A percentile compares a stretch with the other conserved stretches of the same genome.
Conservation (phyloP, 2,797 vertebrate genomes). For the Eptatretus atami region DNA sequence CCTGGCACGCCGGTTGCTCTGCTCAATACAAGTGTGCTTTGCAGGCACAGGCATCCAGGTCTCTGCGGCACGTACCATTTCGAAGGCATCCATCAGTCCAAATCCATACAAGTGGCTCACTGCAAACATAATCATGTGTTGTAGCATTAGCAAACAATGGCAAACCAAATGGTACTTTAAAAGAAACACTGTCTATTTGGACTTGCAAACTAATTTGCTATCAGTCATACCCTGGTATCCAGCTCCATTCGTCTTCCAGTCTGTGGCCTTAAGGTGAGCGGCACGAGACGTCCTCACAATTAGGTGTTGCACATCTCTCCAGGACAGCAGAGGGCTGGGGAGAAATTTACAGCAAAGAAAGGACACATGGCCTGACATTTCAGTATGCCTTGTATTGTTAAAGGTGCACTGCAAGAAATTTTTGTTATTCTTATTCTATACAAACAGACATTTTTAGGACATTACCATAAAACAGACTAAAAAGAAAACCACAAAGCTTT, state of each 20-base stretch:
- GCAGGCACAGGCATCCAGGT: slow-evolving; percentile 39
- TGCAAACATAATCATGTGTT: slow-evolving; percentile 21
- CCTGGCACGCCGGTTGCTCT: slow-evolving; percentile 9
- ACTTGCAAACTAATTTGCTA: not conserved
- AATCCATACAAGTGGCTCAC: slow-evolving; percentile 79
- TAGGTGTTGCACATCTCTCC: slow-evolving; percentile 27
- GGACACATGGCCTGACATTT: no score
- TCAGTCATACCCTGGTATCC: slow-evolving; percentile 19
- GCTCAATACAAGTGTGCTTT: slow-evolving; percentile 36
- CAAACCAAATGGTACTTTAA: no score
- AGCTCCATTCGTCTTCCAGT: slow-evolving; percentile 25
- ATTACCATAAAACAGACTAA: no score
- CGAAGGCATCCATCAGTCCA: slow-evolving; percentile 57
- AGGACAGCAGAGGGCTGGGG: slow-evolving; percentile 22
- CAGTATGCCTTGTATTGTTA: no score
- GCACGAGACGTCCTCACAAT: slow-evolving; percentile 26
- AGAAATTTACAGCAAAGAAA: no score
- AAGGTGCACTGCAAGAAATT: no score
- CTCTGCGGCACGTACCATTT: slow-evolving; percentile 41
- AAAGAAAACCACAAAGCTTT: no score
- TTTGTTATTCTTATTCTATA: no score
- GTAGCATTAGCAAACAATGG: no score
- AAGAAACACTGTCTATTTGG: not conserved
- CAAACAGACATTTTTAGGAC: fast-evolving
- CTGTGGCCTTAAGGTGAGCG: slow-evolving; percentile 18